A percentile compares a stretch with the other conserved stretches of the same genome.
These are phyloP conservation scores for Spheniscus humboldti DNA, from an alignment of 2,797 vertebrate species.

Conservation along the genomic window DNA sequence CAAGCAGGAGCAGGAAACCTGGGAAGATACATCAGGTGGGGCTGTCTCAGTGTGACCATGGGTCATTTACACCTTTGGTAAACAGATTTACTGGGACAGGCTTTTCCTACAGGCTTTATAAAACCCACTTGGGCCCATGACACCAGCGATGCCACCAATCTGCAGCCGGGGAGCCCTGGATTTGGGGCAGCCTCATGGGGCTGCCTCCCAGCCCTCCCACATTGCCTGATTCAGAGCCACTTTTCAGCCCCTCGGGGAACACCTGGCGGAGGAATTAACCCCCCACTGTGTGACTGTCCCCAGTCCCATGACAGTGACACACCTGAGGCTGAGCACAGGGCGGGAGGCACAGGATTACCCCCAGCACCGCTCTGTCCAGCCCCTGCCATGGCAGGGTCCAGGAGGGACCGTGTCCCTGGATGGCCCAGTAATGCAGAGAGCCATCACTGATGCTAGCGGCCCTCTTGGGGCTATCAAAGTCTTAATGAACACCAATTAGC, in stretches of 20 bases:
- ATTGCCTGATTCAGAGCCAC: accelerated
- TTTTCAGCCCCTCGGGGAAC: background rate
- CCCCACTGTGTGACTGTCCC: too few relatives aligned
- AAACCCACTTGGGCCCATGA: background rate
- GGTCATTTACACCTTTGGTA: background rate
- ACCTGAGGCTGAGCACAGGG: background rate
- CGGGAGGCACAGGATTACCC: background rate
- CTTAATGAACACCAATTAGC: background rate
- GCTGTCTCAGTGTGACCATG: background rate
- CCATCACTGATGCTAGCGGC: background rate
- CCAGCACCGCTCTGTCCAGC: background rate
- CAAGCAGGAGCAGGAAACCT: background rate
- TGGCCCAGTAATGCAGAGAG: background rate
- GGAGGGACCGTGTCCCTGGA: background rate
- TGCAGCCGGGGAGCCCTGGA: background rate
- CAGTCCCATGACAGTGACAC: background rate
- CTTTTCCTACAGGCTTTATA: background rate
- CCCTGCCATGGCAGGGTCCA: background rate
- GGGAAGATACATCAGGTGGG: background rate
- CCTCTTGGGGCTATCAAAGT: background rate
- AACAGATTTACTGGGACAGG: background rate
- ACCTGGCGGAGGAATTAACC: background rate
- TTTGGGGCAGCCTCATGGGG: background rate
- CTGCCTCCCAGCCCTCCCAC: background rate
- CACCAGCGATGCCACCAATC: background rate